These are phyloP conservation scores for Anthopleura xanthogrammica DNA, from an alignment of 92 coral and sea anemone species.

Conservation along the genomic window DNA sequence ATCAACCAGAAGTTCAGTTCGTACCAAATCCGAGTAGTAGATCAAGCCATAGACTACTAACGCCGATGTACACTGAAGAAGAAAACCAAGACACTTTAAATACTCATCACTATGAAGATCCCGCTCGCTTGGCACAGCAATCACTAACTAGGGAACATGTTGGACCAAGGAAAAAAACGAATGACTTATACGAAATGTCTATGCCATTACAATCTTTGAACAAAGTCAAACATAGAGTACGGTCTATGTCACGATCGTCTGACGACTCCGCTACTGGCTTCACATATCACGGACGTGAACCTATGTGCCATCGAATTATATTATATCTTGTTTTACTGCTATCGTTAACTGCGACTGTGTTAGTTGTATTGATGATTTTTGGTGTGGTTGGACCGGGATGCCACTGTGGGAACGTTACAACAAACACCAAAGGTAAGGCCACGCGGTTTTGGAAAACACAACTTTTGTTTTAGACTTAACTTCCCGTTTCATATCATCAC, in stretches of 20 bases:
- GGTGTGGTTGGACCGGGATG: slow-evolving; percentile 53
- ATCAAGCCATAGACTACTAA: slow-evolving; percentile 36
- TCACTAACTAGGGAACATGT: slow-evolving; percentile 10
- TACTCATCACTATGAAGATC: slow-evolving; percentile 42
- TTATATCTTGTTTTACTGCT: slow-evolving; percentile 48
- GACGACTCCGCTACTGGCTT: slow-evolving; percentile 35
- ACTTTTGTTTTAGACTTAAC: neutral
- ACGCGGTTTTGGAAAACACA: neutral
- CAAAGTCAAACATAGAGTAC: slow-evolving; percentile 27
- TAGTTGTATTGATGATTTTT: slow-evolving; percentile 48
- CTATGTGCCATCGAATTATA: slow-evolving; percentile 43
- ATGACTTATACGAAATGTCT: slow-evolving; percentile 37
- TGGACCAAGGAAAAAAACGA: slow-evolving; percentile 41
- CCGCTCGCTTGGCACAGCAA: slow-evolving; percentile 41
- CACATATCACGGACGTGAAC: slow-evolving; percentile 40
- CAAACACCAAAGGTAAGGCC: slow-evolving; percentile 28
- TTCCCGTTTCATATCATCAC: neutral
- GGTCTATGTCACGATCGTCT: slow-evolving; percentile 28
- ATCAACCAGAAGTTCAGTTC: slow-evolving; percentile 36
- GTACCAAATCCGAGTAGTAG: slow-evolving; percentile 39
- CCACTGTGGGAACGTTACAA: slow-evolving; percentile 22
- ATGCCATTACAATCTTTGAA: slow-evolving; percentile 30
- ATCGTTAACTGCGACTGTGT: slow-evolving; percentile 49
- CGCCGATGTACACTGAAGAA: slow-evolving; percentile 27
- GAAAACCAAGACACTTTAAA: neutral